These are phyloP conservation scores for Phoenicopterus ruber DNA, from an alignment of 2,113 vertebrate species.

Conservation along the genomic window DNA sequence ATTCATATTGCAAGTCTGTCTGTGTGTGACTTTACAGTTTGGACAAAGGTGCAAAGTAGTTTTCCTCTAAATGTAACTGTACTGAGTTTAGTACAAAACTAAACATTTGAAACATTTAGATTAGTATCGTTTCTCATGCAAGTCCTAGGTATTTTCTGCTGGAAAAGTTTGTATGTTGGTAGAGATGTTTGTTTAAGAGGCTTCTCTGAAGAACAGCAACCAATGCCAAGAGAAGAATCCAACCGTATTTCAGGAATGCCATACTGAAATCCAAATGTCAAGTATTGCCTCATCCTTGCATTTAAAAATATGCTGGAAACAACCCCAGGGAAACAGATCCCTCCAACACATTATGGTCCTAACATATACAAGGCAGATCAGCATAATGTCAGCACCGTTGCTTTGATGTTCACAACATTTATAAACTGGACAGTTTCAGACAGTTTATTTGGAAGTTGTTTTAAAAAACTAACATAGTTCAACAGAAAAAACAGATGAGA, in stretches of 20 bases:
- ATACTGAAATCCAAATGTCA: constrained; percentile 8
- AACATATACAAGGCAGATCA: not conserved
- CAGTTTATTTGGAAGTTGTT: constrained; percentile 34
- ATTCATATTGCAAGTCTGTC: not conserved
- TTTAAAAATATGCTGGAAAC: not conserved
- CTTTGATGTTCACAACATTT: not conserved
- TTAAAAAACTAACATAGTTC: constrained; percentile 45
- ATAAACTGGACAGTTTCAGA: constrained; percentile 49
- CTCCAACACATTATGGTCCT: not conserved
- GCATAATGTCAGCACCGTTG: not conserved
- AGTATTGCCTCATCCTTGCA: not conserved
- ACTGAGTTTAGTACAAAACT: constrained; percentile 18
- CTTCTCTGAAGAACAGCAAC: constrained; percentile 23
- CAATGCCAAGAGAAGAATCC: not conserved
- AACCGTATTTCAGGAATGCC: not conserved
- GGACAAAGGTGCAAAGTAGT: constrained; percentile 39
- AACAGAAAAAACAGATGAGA: constrained; percentile 51
- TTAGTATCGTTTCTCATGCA: not conserved
- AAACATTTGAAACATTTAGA: not conserved
- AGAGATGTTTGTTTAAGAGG: not conserved
- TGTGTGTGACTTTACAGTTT: not conserved
- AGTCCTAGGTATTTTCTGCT: not conserved
- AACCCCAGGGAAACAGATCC: not conserved
- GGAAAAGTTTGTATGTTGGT: not conserved
- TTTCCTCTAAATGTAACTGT: constrained; percentile 24